A percentile compares a stretch with the other conserved stretches of the same genome.
Conservation (phyloP, 1,140 invertebrate species). For the Drosophila aff. region DNA sequence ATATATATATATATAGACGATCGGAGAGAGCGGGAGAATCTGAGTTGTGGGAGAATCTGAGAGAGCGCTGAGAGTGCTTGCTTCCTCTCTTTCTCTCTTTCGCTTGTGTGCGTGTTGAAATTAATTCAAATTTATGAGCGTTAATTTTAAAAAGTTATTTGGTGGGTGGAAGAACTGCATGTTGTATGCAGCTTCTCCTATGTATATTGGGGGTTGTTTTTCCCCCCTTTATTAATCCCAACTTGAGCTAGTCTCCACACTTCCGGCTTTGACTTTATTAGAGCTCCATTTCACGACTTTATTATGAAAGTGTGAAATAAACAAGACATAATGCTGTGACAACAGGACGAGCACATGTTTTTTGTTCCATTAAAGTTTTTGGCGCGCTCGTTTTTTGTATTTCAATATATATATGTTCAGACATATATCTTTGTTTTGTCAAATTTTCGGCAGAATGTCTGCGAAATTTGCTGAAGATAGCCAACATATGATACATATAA, state of each 20-base stretch:
- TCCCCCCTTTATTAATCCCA: constrained; percentile 31
- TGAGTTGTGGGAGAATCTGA: not conserved
- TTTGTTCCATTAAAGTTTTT: constrained; percentile 21
- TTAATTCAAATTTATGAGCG: constrained; percentile 77
- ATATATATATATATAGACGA: constrained; percentile 33
- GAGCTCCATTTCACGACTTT: constrained; percentile 19
- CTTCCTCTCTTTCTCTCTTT: constrained; percentile 4
- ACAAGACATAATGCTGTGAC: constrained; percentile 16
- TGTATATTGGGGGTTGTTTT: not conserved
- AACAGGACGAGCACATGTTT: constrained; percentile 41
- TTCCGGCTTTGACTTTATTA: constrained; percentile 44
- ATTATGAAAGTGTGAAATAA: constrained; percentile 44
- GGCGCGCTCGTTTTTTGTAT: constrained; percentile 25
- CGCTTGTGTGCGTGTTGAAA: constrained; percentile 44
- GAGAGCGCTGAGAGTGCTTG: constrained; percentile 25
- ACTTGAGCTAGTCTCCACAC: constrained; percentile 18
- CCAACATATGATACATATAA: constrained; percentile 46
- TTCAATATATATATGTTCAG: not conserved
- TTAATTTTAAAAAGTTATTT: constrained; percentile 60
- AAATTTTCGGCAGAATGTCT: constrained; percentile 43
- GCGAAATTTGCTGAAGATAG: constrained; percentile 46
- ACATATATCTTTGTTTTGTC: constrained; percentile 26
- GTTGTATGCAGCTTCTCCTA: not conserved
- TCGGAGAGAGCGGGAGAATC: not conserved
- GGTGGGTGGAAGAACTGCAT: constrained; percentile 23